Conservation (phyloP, 1,140 invertebrate genomes). For the Rhyzopertha dominica region DNA sequence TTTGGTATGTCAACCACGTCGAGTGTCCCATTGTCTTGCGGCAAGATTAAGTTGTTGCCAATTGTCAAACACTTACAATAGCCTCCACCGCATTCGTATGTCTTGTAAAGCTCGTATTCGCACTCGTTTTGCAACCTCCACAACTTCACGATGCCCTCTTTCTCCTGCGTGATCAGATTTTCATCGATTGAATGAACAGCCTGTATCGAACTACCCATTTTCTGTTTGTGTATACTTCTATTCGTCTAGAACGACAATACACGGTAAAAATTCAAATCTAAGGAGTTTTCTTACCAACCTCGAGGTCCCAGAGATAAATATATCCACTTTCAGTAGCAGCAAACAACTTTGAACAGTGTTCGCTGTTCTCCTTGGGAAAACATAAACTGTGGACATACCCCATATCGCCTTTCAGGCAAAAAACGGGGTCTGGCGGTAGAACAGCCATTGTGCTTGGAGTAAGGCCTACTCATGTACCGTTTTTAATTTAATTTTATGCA, state of each 20-base stretch:
- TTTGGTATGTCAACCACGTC: slow-evolving; percentile 40
- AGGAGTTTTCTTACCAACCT: slow-evolving; percentile 47
- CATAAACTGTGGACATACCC: slow-evolving; percentile 60
- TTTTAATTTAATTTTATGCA: too few relatives aligned
- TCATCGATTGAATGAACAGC: slow-evolving; percentile 51
- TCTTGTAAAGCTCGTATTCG: slow-evolving; percentile 50
- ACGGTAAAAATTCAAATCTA: slow-evolving; percentile 12
- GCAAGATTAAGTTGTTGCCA: slow-evolving; percentile 56
- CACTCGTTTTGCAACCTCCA: slow-evolving; percentile 60
- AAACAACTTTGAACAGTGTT: slow-evolving; percentile 55
- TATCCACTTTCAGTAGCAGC: slow-evolving; percentile 62
- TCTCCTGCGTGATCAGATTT: slow-evolving; percentile 61
- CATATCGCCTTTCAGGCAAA: slow-evolving; percentile 61
- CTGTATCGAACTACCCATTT: slow-evolving; percentile 52
- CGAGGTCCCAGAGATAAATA: slow-evolving; percentile 67
- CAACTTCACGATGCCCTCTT: slow-evolving; percentile 60
- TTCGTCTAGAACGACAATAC: slow-evolving; percentile 52
- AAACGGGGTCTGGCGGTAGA: slow-evolving; percentile 59
- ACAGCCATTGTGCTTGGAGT: slow-evolving; percentile 51
- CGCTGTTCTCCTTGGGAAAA: slow-evolving; percentile 53
- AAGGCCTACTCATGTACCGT: not conserved
- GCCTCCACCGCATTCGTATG: slow-evolving; percentile 59
- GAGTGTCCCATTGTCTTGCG: slow-evolving; percentile 59
- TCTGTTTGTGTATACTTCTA: slow-evolving; percentile 54
- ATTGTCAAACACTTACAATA: slow-evolving; percentile 57